These are phyloP conservation scores for Epirrita christyi DNA, from an alignment of 2,888 invertebrate genomes.

Conservation along the genomic window DNA sequence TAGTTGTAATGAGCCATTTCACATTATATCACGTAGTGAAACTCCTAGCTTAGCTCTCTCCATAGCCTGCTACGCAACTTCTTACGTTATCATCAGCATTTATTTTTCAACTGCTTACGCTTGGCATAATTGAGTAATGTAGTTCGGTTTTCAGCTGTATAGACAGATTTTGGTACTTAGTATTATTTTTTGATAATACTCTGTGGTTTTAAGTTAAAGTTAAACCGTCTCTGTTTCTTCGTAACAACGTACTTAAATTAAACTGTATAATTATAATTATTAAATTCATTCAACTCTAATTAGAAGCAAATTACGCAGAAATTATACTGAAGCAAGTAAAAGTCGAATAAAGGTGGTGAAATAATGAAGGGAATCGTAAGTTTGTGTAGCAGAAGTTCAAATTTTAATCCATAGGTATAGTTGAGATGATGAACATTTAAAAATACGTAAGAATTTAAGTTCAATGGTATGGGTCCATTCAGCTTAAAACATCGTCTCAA, in stretches of 20 bases:
- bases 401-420: neutral
- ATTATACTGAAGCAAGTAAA: conserved; percentile 18
- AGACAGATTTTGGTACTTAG: no score
- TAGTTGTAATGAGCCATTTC: no score
- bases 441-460: neutral
- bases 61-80: no score
- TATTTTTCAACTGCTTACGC: no score
- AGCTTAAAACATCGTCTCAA: neutral
- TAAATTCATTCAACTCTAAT: conserved; percentile 21
- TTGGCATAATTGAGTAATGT: no score
- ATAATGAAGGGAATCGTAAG: conserved; percentile 5
- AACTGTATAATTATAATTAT: conserved; percentile 22
- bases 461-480: neutral
- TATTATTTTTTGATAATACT: neutral
- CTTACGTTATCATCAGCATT: no score
- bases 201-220: neutral
- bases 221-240: conserved; percentile 12
- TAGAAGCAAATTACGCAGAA: conserved; percentile 23
- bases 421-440: neutral
- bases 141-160: no score
- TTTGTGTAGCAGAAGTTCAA: conserved; percentile 3
- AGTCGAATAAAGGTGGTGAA: conserved; percentile 3
- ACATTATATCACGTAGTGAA: no score
- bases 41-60: no score
- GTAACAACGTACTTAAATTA: conserved; percentile 20